Percentiles rank a stretch among this genome's conserved stretches.
Evolutionary conservation across 2,888 invertebrate species (phyloP).

Genomic region (Rapana venosa): DNA sequence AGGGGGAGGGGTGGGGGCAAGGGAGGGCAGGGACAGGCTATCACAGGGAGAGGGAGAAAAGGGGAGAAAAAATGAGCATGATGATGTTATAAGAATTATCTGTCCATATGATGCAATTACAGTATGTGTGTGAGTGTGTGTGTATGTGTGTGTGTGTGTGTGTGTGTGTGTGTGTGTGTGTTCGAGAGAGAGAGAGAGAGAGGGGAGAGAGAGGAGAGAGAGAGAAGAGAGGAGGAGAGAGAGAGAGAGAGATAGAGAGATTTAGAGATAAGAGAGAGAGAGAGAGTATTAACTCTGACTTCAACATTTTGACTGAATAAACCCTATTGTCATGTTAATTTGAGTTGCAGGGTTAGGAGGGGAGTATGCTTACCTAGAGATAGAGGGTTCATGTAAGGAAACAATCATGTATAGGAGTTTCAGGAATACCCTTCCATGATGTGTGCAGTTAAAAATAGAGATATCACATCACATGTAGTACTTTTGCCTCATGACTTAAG

Average conservation of each 20-base stretch:
- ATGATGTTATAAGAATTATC: constrained; percentile 32
- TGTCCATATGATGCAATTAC: not conserved
- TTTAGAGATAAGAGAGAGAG: no score
- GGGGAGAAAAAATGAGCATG: constrained; percentile 23
- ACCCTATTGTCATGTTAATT: no score
- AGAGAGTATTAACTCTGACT: no score
- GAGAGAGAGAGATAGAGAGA: not conserved
- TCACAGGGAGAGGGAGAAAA: not conserved
- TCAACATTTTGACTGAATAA: no score
- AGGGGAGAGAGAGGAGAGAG: not conserved
- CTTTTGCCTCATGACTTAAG: no score
- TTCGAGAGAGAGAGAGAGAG: not conserved
- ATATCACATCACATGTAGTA: no score
- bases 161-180: constrained; percentile 3
- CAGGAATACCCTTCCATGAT: no score
- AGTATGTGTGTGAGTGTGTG: constrained; percentile 10
- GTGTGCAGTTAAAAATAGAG: no score
- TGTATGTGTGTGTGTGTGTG: constrained; percentile 22
- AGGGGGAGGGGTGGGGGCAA: not conserved
- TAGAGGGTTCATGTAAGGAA: no score
- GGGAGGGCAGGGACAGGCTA: not conserved
- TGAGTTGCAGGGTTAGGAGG: no score
- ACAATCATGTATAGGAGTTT: no score
- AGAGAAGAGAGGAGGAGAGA: not conserved
- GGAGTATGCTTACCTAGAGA: no score